phyloP scores from a whole-genome alignment of 2,113 vertebrate species.

The Stomatorhinus ivindoensis region DNA sequence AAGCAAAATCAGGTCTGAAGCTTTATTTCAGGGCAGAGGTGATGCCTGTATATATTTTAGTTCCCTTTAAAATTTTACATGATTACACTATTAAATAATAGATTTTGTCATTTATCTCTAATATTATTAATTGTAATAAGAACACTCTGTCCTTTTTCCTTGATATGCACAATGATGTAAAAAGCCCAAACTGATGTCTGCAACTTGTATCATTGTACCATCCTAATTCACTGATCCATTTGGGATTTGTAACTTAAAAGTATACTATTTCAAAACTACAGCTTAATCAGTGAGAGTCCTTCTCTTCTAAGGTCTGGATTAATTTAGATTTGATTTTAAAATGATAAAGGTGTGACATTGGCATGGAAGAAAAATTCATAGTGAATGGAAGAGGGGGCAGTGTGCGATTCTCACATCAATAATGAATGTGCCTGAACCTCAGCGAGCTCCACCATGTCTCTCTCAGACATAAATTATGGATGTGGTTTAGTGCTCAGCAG shows the following conservation, averaged over 20 bases:
- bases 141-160: background rate
- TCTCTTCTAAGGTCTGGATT: conserved; percentile 53
- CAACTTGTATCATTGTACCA: background rate
- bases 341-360: conserved; percentile 51
- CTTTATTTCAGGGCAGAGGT: background rate
- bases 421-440: conserved; percentile 71
- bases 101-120: background rate
- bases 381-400: conserved; percentile 56
- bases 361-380: conserved; percentile 58
- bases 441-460: conserved; percentile 72
- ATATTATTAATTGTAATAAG: background rate
- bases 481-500: conserved; percentile 69
- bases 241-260: background rate
- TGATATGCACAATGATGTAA: background rate
- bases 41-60: background rate
- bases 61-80: background rate
- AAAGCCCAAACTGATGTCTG: background rate
- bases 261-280: background rate
- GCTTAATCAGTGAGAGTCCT: background rate
- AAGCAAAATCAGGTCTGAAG: background rate
- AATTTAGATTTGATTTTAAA: conserved; percentile 55
- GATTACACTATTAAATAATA: background rate
- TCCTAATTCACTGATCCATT: background rate
- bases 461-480: conserved; percentile 86
- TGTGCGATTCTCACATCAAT: conserved; percentile 78